These are phyloP conservation scores for Ips nitidus DNA, from an alignment of 1,140 invertebrate species.

Conservation along the genomic window DNA sequence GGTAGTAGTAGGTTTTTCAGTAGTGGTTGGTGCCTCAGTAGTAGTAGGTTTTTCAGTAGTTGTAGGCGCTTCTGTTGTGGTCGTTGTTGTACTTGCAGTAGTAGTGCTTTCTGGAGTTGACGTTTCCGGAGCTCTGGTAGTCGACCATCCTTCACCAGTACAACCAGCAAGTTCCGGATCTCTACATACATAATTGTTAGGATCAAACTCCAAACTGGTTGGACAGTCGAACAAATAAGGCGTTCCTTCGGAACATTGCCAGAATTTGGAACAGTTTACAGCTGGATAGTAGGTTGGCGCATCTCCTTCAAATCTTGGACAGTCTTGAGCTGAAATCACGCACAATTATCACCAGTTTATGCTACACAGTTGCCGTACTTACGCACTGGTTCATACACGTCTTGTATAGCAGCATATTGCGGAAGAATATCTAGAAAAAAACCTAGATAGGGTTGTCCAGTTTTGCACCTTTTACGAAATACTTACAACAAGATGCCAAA, in stretches of 20 bases:
- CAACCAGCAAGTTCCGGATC: constrained; percentile 14
- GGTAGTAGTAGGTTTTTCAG: constrained; percentile 3
- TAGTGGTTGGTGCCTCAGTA: constrained; percentile 8
- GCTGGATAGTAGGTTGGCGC: constrained; percentile 8
- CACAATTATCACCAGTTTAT: neutral
- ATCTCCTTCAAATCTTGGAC: neutral
- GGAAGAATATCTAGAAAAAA: no score
- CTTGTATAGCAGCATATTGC: neutral
- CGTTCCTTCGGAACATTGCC: constrained; percentile 24
- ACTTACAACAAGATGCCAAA: no score
- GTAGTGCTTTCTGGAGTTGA: constrained; percentile 5
- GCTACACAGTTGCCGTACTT: neutral
- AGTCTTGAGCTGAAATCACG: constrained; percentile 6
- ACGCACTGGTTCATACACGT: constrained; percentile 18
- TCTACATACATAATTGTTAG: constrained; percentile 9
- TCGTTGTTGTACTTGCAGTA: constrained; percentile 7
- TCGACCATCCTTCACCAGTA: constrained; percentile 22
- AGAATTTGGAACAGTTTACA: constrained; percentile 23
- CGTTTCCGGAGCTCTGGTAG: constrained; percentile 1
- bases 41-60: constrained; percentile 1
- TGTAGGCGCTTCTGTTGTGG: constrained; percentile 9
- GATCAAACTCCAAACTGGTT: constrained; percentile 11
- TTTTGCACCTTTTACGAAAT: no score
- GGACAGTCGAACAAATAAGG: constrained; percentile 20
- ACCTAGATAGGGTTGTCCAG: no score